Evolutionary conservation across 2,113 vertebrate species (phyloP), one percentile per base, ranked within the genome.

Genomic region (Chaetorhynchus papuensis): DNA sequence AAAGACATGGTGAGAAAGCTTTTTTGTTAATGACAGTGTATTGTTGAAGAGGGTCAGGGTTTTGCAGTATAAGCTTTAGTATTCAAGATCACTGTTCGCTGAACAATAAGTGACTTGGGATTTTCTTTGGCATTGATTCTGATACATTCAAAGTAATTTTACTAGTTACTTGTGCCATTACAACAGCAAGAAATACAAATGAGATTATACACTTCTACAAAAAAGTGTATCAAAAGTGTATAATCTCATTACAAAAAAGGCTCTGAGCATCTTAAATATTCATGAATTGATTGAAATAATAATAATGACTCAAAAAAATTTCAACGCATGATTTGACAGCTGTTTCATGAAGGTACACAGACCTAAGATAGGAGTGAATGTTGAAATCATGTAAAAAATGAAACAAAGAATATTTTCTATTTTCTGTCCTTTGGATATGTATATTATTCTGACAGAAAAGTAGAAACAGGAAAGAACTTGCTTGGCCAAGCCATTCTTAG

Each of bases 101-200:
- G 57, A 89, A 95, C 47, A 83, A 11, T 83, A 61, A 45, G 47
- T 80, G 83, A 85, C 53, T 90, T 78, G 18, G 53, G 56, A 85
- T 95, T 90, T 96, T 91, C 65, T 83, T 88, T 81, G 72, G 65
- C 68, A 81, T 42, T 47, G 71, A 88, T 72, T 82, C 63, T 83
- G 56, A 65, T 64, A 66, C 39, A 56, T 88, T 83, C 52, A 33
- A 81, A 77, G 24, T 70, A 74, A 72, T 93, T 94, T 78, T 79
- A 63, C 79, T 70, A 53, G 47, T 64, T 68, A 57, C 27, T 53
- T 1, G 2, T 14, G 60, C 44, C 15, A 54, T 49, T 53, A 54
- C 5, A 79, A n/a, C 26, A 81, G 83, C 18, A 90, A 78, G 37
- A 88, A 69, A 76, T 54, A 83, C 22, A 70, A 84, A 71, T 30